These are phyloP conservation scores for Hyles vespertilio DNA, from an alignment of 1,140 invertebrate genomes.

Conservation along the genomic window DNA sequence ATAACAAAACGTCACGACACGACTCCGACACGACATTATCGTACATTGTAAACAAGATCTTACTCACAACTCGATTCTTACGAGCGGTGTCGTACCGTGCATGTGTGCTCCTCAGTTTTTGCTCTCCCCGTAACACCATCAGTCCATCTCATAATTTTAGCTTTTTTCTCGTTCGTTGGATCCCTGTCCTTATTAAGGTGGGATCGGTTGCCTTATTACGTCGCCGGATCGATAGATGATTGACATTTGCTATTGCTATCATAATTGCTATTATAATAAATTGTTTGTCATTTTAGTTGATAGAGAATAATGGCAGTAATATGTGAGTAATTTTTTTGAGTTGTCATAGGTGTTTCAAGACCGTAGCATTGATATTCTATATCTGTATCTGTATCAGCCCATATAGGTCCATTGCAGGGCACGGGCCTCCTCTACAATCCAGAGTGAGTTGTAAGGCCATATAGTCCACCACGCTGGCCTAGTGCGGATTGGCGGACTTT, in stretches of 20 bases:
- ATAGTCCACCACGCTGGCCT: too few species aligned
- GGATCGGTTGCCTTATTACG: conserved; percentile 42
- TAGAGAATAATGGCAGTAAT: too few species aligned
- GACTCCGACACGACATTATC: conserved; percentile 19
- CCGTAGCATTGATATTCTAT: too few species aligned
- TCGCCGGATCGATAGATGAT: conserved; percentile 31
- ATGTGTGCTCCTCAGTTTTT: conserved; percentile 39
- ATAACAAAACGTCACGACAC: conserved; percentile 15
- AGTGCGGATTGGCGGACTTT: too few species aligned
- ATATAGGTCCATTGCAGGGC: too few species aligned
- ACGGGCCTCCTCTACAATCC: too few species aligned
- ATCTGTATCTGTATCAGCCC: too few species aligned
- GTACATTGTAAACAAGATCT: conserved; percentile 22
- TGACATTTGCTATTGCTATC: conserved; percentile 44
- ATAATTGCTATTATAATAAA: too few species aligned
- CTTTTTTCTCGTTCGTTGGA: conserved; percentile 38
- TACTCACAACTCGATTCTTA: conserved; percentile 37
- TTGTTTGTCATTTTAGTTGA: too few species aligned
- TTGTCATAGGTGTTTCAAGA: too few species aligned
- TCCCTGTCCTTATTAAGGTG: conserved; percentile 54
- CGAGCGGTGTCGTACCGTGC: conserved; percentile 27
- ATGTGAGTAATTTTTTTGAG: too few species aligned
- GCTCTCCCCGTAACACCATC: conserved; percentile 59
- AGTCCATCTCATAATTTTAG: conserved; percentile 59
- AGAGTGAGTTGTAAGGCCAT: too few species aligned